Conservation (phyloP, 2,113 vertebrate genomes). For the Sinosuthora webbiana region DNA sequence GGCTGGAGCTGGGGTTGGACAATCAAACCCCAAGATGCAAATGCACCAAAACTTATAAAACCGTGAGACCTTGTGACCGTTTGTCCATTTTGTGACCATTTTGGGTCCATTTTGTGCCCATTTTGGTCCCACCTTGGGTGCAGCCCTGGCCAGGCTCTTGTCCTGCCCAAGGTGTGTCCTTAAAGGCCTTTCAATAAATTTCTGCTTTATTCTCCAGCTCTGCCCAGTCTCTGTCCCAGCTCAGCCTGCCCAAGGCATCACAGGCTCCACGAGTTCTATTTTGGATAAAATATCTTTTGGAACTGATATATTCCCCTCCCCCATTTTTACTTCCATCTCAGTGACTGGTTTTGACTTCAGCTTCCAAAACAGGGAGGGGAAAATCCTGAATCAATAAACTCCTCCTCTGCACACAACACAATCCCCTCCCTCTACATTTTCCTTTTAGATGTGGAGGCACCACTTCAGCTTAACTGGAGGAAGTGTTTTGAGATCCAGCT, state of each 20-base stretch:
- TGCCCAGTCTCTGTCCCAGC: not conserved
- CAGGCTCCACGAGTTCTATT: not conserved
- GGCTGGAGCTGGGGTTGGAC: too few species aligned
- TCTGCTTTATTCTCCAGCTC: not conserved
- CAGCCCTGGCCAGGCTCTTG: too few species aligned
- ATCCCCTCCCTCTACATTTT: not conserved
- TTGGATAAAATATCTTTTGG: not conserved
- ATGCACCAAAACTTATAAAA: too few species aligned
- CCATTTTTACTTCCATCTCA: not conserved
- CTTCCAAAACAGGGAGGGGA: not conserved
- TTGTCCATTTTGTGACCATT: too few species aligned
- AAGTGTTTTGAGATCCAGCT: not conserved
- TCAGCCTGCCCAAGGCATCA: not conserved
- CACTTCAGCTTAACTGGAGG: not conserved
- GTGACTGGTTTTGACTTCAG: not conserved
- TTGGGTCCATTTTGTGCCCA: too few species aligned
- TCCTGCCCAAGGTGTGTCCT: too few species aligned
- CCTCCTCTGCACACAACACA: not conserved
- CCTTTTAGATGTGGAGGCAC: not conserved
- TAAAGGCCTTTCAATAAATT: too few species aligned
- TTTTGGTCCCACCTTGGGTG: too few species aligned
- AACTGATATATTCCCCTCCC: fast-evolving
- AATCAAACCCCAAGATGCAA: too few species aligned
- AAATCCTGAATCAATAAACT: not conserved
- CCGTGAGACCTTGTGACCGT: too few species aligned